Conservation (phyloP, 35 echinoderm and acorn worm species). For the Amphiura filiformis region DNA sequence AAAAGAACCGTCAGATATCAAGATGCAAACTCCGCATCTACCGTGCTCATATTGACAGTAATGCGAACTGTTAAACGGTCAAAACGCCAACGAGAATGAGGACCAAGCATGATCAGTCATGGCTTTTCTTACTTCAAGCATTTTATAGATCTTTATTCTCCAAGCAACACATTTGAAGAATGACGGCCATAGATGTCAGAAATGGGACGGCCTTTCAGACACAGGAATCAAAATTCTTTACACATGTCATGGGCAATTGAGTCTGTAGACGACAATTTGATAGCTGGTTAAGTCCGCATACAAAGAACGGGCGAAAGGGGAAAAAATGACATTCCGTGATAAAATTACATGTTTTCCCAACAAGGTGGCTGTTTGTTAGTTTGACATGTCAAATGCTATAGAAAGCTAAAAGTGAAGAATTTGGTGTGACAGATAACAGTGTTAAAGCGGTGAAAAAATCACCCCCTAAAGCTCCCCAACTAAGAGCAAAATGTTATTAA, state of each 20-base stretch:
- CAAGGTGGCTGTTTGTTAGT: neutral
- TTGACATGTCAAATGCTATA: neutral
- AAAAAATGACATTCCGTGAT: neutral
- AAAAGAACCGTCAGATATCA: too few relatives aligned
- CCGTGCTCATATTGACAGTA: too few relatives aligned
- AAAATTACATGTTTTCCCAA: neutral
- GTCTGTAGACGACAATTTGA: neutral
- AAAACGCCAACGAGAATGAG: neutral
- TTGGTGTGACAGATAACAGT: neutral
- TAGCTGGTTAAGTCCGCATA: neutral
- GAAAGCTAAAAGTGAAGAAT: neutral
- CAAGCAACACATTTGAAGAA: neutral
- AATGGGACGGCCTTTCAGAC: neutral
- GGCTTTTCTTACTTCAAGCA: neutral
- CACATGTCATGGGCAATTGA: slow-evolving; percentile 5
- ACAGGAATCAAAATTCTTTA: neutral
- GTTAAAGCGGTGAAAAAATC: neutral
- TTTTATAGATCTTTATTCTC: neutral
- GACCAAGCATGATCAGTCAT: neutral
- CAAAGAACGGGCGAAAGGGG: neutral
- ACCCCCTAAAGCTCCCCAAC: neutral
- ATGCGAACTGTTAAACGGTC: neutral
- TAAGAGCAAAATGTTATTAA: neutral
- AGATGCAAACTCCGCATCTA: too few relatives aligned
- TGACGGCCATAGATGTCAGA: neutral